These are phyloP conservation scores for Melieria omissa DNA, from an alignment of 2,888 invertebrate genomes.

Conservation along the genomic window DNA sequence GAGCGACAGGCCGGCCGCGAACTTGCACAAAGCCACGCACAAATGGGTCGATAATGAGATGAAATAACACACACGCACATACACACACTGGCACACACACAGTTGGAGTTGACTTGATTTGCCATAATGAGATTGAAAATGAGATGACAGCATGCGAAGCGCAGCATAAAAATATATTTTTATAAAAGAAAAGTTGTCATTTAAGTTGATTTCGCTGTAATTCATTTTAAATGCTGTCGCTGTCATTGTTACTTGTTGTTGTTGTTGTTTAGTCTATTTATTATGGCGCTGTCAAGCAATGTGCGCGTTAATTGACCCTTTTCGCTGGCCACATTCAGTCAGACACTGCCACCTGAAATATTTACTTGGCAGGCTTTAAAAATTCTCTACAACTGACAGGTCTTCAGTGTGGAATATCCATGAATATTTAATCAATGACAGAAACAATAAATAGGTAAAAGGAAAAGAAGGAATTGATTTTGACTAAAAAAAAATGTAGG, in stretches of 20 bases:
- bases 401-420: too few relatives aligned
- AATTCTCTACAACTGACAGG: too few relatives aligned
- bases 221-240: background rate
- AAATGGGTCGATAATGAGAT: slow-evolving; percentile 20
- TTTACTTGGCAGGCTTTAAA: too few relatives aligned
- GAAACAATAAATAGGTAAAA: too few relatives aligned
- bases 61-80: background rate
- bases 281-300: too few relatives aligned
- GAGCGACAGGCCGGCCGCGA: background rate
- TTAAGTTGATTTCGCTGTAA: background rate
- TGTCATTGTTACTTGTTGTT: background rate
- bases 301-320: background rate
- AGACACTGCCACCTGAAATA: too few relatives aligned
- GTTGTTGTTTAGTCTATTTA: too few relatives aligned
- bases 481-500: too few relatives aligned
- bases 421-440: too few relatives aligned
- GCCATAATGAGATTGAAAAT: background rate
- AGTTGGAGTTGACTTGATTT: background rate
- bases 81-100: background rate
- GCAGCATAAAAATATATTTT: slow-evolving; percentile 13
- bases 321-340: too few relatives aligned
- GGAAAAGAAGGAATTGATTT: too few relatives aligned
- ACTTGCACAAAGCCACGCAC: background rate
- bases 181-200: background rate
- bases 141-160: slow-evolving; percentile 5